phyloP scores from a whole-genome alignment of 1,140 invertebrate species.

The Diabrotica undecimpunctata region DNA sequence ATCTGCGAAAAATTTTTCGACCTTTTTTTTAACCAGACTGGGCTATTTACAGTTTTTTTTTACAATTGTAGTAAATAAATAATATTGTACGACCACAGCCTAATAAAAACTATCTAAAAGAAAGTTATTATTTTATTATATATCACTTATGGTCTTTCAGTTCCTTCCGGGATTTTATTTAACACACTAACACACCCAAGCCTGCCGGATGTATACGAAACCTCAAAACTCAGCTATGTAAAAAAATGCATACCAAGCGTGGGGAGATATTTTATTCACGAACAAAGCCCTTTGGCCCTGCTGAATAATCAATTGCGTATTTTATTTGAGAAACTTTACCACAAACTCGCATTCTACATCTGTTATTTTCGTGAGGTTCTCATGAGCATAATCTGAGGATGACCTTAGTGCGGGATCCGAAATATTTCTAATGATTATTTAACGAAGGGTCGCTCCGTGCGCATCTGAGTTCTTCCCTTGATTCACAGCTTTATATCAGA shows the following conservation, averaged over 20 bases:
- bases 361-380: neutral
- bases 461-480: neutral
- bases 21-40: no score
- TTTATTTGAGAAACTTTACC: neutral
- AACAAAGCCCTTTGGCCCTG: neutral
- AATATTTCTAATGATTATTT: slow-evolving; percentile 1
- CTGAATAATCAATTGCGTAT: slow-evolving; percentile 2
- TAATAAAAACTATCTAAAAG: no score
- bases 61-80: no score
- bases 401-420: neutral
- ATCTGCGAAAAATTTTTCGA: no score
- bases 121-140: no score
- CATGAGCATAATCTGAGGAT: neutral
- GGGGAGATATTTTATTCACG: slow-evolving; percentile 1
- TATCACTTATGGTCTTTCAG: no score
- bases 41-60: no score
- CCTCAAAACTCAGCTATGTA: neutral
- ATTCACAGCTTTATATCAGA: no score
- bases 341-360: slow-evolving; percentile 2
- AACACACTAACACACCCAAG: no score
- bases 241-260: neutral
- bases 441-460: neutral
- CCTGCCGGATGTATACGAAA: neutral
- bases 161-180: no score
- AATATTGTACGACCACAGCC: no score